Evolutionary conservation across 2,888 invertebrate species (phyloP), one percentile per base, ranked within the genome.

Genomic region (Imbricaverruca yamaguchii): DNA sequence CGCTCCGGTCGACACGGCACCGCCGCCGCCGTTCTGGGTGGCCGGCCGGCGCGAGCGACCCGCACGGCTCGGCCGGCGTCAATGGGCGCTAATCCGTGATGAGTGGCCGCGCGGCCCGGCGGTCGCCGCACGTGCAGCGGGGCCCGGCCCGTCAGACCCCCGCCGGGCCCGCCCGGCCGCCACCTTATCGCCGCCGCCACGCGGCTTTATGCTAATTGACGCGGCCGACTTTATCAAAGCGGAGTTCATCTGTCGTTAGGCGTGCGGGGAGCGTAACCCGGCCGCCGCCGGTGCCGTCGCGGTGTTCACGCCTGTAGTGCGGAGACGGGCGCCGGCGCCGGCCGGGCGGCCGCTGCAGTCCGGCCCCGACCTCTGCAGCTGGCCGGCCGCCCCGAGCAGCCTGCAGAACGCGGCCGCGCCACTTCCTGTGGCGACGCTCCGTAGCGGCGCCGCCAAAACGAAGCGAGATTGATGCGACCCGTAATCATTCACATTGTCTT

Each of bases 201-300:
- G 74, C 74, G 53, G 74, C 74, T 74, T 74, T 74, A 74, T 74
- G 74, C 74, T 74, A 74, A 74, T 74, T 74, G 74, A 55, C 53
- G 21, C 74, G 74, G 15, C 74, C 74, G 74, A 74, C 74, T 74
- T 74, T 74, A 74, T 74, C 55, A 55, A 55, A 21, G 74, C 53
- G 39, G 74, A 74, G 21, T 74, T 74, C 74, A 74, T 74, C 23
- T 69, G 69, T 69, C 53, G 74, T 55, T 74, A 74, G 21, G 74
- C 55, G 74, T 53, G 53, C 21, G 11, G 74, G 11, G 53, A 55
- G 74, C 21, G 55, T 55, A 74, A 21, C 53, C 21, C 55, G 10
- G 13, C 39, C 21, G 55, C 55, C 21, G 21, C 15, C 10, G 18
- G 21, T 53, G 53, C 53, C 55, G 74, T 74, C 74, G 21, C 74